phyloP scores from a whole-genome alignment of 2,113 vertebrate genomes.

The Sander vitreus region DNA sequence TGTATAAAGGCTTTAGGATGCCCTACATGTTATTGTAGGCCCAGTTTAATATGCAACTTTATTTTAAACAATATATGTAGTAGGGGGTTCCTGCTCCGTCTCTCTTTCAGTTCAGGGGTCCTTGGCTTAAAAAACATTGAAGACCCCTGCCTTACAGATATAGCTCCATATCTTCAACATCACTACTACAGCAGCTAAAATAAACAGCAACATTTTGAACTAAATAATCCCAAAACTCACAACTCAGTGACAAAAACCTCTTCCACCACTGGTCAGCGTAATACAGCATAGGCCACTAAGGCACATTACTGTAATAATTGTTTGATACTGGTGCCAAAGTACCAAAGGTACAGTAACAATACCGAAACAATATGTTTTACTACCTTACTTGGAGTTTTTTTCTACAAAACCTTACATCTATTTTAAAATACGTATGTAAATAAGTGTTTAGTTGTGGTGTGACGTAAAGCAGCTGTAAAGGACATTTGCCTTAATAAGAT shows the following conservation, averaged over 20 bases:
- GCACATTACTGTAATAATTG: too few species aligned
- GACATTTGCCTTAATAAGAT: not conserved
- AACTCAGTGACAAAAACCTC: not conserved
- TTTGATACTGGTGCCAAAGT: too few species aligned
- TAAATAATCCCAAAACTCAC: not conserved
- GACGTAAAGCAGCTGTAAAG: not conserved
- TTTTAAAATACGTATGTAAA: not conserved
- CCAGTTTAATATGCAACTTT: too few species aligned
- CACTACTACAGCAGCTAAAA: not conserved
- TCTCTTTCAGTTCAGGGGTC: too few species aligned
- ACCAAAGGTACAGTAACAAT: too few species aligned
- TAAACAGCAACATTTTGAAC: not conserved
- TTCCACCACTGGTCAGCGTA: too few species aligned
- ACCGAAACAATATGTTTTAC: not conserved
- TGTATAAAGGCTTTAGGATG: too few species aligned
- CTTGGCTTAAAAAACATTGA: too few species aligned
- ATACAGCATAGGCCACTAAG: too few species aligned
- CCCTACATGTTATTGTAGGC: too few species aligned
- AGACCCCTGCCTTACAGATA: not conserved
- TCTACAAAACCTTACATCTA: not conserved
- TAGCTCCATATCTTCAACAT: not conserved
- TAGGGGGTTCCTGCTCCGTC: too few species aligned
- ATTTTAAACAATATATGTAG: too few species aligned
- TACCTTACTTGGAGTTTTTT: not conserved
- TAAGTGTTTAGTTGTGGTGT: not conserved